These are phyloP conservation scores for Centropyge bicolor DNA, from an alignment of 2,797 vertebrate species.

Conservation along the genomic window DNA sequence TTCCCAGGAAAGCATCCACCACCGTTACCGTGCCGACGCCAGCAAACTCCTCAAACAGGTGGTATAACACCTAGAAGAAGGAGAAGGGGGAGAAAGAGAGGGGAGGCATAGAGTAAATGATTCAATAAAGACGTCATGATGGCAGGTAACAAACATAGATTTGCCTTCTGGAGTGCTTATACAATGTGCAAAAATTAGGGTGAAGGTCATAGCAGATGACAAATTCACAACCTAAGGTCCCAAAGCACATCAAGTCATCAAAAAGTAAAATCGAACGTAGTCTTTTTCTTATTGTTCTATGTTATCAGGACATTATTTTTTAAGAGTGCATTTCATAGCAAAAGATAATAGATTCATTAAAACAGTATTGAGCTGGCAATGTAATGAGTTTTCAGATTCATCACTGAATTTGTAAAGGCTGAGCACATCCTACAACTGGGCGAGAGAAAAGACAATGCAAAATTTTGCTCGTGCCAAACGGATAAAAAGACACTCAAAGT, in stretches of 20 bases:
- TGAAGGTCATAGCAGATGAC: constrained; percentile 1
- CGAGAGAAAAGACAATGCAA: background rate
- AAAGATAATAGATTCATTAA: background rate
- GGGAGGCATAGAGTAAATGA: background rate
- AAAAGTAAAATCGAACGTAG: background rate
- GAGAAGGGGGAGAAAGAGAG: background rate
- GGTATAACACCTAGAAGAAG: constrained; percentile 91
- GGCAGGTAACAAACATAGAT: constrained; percentile 2
- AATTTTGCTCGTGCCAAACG: background rate
- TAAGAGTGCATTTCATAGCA: background rate
- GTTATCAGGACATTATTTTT: background rate
- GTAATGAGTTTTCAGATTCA: no score
- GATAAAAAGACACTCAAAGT: background rate
- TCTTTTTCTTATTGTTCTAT: background rate
- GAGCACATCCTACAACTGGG: background rate
- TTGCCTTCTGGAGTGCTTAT: background rate
- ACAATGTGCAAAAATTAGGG: background rate
- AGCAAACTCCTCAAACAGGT: constrained; percentile 95
- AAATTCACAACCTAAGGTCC: background rate
- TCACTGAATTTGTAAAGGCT: background rate
- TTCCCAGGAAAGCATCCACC: constrained; percentile 89
- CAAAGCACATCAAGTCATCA: background rate
- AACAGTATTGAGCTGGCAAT: background rate
- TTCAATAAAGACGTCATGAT: background rate
- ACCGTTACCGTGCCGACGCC: constrained; percentile 82